Base-by-base conservation (phyloP, 2,888 invertebrate species). In the Latrodectus hesperus region DNA sequence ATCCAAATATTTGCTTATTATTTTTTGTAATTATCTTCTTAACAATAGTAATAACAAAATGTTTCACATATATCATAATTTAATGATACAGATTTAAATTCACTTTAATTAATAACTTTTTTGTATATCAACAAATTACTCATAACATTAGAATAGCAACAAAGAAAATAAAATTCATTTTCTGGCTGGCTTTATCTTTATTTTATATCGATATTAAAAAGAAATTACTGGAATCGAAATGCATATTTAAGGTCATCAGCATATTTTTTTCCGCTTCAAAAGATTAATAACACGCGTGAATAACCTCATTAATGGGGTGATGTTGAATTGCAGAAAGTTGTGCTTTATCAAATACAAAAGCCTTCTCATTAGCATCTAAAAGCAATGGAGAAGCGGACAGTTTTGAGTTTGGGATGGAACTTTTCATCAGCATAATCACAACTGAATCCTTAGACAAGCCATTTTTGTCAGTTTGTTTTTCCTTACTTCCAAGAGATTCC, bases 371-470 rank as follows among this genome's bases (percentile, higher is more conserved):
- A 80, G 72, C 17, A 60, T 64, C 17, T 55, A 78, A 55, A 78
- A 70, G 49, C 53, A 38, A 38, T 6, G 4, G 70, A 49, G 52
- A 17, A n/a, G 64, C 38, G 64, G 51, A 14, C 55, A 64, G 72
- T 64, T 65, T 64, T 65, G 64, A 72, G 12, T 55, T 22, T 71
- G 38, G 38, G 80, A 72, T 64, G 60, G 60, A 72, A 64, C 26
- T 75, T 75, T 75, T 75, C 75, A 80, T 80, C 80, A 80, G 60
- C 72, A 72, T 71, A 80, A 80, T 80, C 71, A 80, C 38, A 38
- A 38, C 38, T 4, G 38, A 38, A 38, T 3, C 38, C 38, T 38
- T 38, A 38, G 38, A 38, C 38, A 38, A 38, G 6, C 38, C 38
- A 38, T 38, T 38, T 38, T 38, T 38, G 38, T 38, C 38, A 38